Evolutionary conservation across 23 tunicate genomes (phyloP).

Genomic region (Ciona savignyi): DNA sequence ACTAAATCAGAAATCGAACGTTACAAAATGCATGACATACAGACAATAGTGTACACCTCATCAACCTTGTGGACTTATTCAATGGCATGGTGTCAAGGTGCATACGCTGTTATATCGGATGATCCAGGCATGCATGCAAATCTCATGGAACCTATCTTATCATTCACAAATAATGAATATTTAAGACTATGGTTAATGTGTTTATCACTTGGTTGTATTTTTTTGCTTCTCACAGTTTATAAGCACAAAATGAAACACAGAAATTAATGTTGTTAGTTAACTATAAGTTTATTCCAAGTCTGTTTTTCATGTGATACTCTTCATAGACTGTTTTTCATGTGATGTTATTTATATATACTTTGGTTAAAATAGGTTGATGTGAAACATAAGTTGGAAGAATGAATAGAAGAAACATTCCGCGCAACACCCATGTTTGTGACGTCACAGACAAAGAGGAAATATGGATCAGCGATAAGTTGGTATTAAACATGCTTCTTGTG

Average conservation of each 20-base stretch:
- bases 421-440: too few species aligned
- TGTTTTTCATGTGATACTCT: too few species aligned
- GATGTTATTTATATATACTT: too few species aligned
- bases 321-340: too few species aligned
- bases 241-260: too few species aligned
- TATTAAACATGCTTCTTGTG: conserved; percentile 8
- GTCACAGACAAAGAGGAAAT: too few species aligned
- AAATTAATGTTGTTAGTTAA: too few species aligned
- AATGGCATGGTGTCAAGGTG: conserved; percentile 60
- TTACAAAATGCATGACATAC: conserved; percentile 17
- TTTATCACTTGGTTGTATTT: neutral
- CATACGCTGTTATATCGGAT: conserved; percentile 43
- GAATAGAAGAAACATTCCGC: too few species aligned
- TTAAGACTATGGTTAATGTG: conserved; percentile 17
- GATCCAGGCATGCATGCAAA: conserved; percentile 17
- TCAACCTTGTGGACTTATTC: conserved; percentile 44
- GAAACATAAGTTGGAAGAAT: too few species aligned
- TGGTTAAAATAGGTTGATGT: too few species aligned
- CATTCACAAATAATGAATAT: conserved; percentile 19
- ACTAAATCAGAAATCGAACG: conserved; percentile 1
- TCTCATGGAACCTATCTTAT: conserved; percentile 16
- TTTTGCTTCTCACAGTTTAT: too few species aligned
- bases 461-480: neutral
- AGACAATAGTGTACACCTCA: conserved; percentile 27
- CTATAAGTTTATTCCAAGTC: too few species aligned